phyloP scores from a whole-genome alignment of 1,140 invertebrate species.

The Acromyrmex heyeri region DNA sequence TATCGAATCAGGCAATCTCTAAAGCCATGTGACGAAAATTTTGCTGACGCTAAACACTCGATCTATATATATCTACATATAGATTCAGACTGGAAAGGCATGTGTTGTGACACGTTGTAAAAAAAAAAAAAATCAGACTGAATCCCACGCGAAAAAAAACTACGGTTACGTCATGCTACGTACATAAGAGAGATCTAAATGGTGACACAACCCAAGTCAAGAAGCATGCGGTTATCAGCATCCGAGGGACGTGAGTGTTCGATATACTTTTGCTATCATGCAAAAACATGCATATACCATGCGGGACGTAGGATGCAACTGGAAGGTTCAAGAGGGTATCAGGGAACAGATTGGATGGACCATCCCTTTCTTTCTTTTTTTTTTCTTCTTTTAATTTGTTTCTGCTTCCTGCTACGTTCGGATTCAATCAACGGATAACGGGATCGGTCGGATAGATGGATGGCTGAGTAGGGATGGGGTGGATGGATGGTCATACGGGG shows the following conservation, averaged over 20 bases:
- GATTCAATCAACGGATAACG: constrained; percentile 60
- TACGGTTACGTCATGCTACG: constrained; percentile 39
- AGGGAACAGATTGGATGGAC: constrained; percentile 38
- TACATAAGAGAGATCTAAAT: constrained; percentile 27
- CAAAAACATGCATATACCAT: constrained; percentile 62
- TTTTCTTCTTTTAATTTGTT: constrained; percentile 42
- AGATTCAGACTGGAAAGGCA: neutral
- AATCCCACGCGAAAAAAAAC: constrained; percentile 14
- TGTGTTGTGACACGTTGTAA: constrained; percentile 6
- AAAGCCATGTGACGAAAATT: neutral
- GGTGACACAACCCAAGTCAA: constrained; percentile 35
- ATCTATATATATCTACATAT: neutral
- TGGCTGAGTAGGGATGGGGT: neutral
- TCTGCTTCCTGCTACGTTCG: constrained; percentile 43
- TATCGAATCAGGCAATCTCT: constrained; percentile 49
- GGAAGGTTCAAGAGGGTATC: constrained; percentile 1
- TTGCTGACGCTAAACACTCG: neutral
- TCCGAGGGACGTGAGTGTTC: constrained; percentile 5
- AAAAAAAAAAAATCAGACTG: neutral
- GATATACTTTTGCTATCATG: constrained; percentile 39
- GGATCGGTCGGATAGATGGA: constrained; percentile 44
- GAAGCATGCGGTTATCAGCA: constrained; percentile 56
- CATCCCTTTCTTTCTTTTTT: neutral
- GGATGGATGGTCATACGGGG: constrained; percentile 49
- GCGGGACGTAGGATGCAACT: constrained; percentile 27